phyloP scores from a whole-genome alignment of 2,888 invertebrate genomes.

The Loripinus fragilis region DNA sequence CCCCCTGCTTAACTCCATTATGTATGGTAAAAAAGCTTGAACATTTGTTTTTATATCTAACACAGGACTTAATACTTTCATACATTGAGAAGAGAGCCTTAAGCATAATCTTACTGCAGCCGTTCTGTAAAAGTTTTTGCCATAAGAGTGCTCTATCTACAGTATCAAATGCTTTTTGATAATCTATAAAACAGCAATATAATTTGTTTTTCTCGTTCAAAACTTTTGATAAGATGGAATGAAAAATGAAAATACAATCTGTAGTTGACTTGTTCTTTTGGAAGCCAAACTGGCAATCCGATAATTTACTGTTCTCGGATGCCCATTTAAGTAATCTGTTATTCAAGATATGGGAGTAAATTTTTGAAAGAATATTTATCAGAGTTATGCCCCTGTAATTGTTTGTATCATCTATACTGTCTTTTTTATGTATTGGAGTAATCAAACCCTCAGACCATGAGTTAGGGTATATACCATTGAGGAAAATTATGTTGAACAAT shows the following conservation, averaged over 20 bases:
- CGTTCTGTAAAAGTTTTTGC: slow-evolving; percentile 6
- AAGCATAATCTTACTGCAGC: slow-evolving; percentile 2
- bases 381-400: no score
- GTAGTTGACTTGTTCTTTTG: not conserved
- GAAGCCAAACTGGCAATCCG: slow-evolving; percentile 14
- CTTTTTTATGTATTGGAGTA: slow-evolving; percentile 22
- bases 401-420: not conserved
- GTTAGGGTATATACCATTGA: slow-evolving; percentile 12
- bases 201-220: not conserved
- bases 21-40: slow-evolving; percentile 1
- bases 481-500: slow-evolving; percentile 11
- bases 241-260: slow-evolving; percentile 6
- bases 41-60: not conserved
- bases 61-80: slow-evolving; percentile 2
- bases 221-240: not conserved
- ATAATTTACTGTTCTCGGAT: not conserved
- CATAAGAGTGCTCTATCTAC: not conserved
- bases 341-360: no score
- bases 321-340: not conserved
- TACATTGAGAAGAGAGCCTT: slow-evolving; percentile 7
- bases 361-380: no score
- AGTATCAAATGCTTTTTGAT: no score
- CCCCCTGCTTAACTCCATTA: slow-evolving; percentile 1
- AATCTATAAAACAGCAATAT: not conserved
- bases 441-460: no score